These are phyloP conservation scores for Orientallactaga sibirica DNA, from an alignment of 2,797 vertebrate species.

Conservation along the genomic window DNA sequence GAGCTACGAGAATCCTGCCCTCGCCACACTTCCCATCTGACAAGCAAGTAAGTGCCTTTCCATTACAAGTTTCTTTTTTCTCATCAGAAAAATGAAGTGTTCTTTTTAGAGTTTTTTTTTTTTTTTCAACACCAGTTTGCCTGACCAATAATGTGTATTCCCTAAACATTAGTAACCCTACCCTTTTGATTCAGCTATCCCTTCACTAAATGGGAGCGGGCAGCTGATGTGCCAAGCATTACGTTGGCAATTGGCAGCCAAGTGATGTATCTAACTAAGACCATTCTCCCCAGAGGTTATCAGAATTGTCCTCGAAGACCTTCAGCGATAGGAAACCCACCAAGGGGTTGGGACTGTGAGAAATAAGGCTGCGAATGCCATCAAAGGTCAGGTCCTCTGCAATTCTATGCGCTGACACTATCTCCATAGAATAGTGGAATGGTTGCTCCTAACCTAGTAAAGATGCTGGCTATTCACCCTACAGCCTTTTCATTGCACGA, in stretches of 20 bases:
- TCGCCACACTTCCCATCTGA: background rate
- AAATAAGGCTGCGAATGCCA: background rate
- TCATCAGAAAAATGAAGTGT: background rate
- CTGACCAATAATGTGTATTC: background rate
- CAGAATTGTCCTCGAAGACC: background rate
- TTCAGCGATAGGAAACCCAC: background rate
- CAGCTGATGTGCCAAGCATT: background rate
- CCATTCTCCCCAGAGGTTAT: background rate
- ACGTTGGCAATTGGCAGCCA: background rate
- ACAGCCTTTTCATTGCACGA: background rate
- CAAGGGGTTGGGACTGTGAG: background rate
- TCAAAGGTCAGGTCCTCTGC: background rate
- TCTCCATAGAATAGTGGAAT: background rate
- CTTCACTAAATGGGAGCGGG: constrained; percentile 2
- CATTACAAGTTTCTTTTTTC: background rate
- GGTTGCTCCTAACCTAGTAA: background rate
- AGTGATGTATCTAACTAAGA: background rate
- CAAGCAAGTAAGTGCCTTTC: background rate
- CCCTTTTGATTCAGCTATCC: constrained; percentile 4
- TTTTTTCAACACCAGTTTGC: background rate
- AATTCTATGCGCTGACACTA: background rate
- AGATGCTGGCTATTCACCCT: background rate
- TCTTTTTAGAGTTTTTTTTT: background rate
- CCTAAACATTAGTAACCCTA: background rate
- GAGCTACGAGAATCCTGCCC: background rate